Percentiles rank a stretch among this genome's conserved stretches.
Evolutionary conservation across 1,140 invertebrate genomes (phyloP).

Genomic region (Phymorhynchus buccinoides): DNA sequence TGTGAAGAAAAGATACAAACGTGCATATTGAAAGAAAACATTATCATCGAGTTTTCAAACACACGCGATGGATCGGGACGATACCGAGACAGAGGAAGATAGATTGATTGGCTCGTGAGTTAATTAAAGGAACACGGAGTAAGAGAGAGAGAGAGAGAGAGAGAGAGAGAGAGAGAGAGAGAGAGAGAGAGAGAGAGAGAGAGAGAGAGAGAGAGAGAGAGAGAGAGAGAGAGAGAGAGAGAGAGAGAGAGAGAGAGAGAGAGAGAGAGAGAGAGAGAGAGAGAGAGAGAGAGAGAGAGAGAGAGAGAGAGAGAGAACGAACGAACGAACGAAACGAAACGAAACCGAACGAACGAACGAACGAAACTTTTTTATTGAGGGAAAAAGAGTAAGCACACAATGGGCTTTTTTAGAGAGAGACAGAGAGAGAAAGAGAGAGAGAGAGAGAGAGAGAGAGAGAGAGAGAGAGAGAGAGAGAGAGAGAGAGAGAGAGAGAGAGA

Average conservation of each 20-base stretch:
- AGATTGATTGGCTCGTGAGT: not conserved
- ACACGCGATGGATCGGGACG: not conserved
- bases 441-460: too few relatives aligned
- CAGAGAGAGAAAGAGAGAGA: not conserved
- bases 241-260: not conserved
- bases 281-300: slow-evolving; percentile 4
- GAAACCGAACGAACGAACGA: too few relatives aligned
- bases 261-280: not conserved
- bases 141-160: not conserved
- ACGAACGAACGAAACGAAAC: too few relatives aligned
- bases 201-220: not conserved
- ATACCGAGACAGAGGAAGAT: not conserved
- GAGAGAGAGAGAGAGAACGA: not conserved
- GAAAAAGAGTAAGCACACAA: too few relatives aligned
- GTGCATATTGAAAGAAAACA: too few relatives aligned
- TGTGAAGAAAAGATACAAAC: too few relatives aligned
- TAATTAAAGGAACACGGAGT: not conserved
- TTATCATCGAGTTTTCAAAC: too few relatives aligned
- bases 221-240: not conserved
- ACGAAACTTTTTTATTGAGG: too few relatives aligned
- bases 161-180: not conserved
- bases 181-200: not conserved
- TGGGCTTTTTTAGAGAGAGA: too few relatives aligned
- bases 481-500: not conserved
- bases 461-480: too few relatives aligned